Base-by-base conservation (phyloP, 2,113 vertebrate genomes). In the Podarcis cretensis region DNA sequence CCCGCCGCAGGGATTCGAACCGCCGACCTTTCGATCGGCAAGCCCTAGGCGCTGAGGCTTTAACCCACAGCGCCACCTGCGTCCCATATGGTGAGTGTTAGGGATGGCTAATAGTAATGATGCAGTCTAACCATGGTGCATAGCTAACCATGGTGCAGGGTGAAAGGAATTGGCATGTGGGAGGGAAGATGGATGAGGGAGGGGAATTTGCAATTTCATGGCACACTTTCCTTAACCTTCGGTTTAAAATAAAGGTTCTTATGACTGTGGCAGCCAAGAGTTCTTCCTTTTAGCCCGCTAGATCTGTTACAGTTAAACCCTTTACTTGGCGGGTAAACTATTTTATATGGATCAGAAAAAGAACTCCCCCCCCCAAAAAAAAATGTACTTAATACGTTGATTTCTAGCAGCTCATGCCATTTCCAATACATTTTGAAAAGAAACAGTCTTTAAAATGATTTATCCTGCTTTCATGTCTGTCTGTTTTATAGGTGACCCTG, bases 401-500 rank as follows among this genome's bases (percentile, higher is more conserved):
- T 6, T 74, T 76, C 6, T 6, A n/a, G 30, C n/a, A 81, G 13
- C 9, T 2, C 9, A 18, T 40, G 32, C 30, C 9, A 40, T 32
- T 66, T 86, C 30, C 16, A 40, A 35, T n/a, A 18, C 18, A 54
- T 86, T 89, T 63, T 54, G 10, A 81, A 82, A 76, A 18, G 23
- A 82, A 63, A 48, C 54, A 18, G 4, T 35, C 25, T 83, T 16
- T 91, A 79, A 54, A 54, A 54, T 54, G 87, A n/a, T 30, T 85
- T 25, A 89, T 37, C 7, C 37, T 84, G 43, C 82, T 73, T 63
- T 94, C 14, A 48, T 81, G 88, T 93, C 87, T 86, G 1, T 1
- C 81, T 87, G 82, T 92, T 92, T 92, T 69, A 96, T 93, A 99
- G 99, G 99, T 95, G 98, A 99, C 79, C 98, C 98, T 14, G 98